A percentile compares a stretch with the other conserved stretches of the same genome.
These are phyloP conservation scores for Odontothrips loti DNA, from an alignment of 2,888 invertebrate genomes.

Conservation along the genomic window DNA sequence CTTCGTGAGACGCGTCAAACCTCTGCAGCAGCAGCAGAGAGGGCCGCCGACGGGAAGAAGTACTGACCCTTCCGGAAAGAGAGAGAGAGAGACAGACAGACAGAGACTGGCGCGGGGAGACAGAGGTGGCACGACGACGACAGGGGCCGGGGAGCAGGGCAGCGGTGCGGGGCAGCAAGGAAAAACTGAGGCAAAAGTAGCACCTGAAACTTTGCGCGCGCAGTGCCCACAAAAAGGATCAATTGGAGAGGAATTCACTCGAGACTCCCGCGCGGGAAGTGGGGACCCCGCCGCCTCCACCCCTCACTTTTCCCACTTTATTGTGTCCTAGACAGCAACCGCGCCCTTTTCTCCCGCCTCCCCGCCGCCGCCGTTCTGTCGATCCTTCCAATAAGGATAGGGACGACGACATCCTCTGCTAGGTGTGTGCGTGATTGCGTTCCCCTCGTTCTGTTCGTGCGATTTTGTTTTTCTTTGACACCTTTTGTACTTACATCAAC, in stretches of 20 bases:
- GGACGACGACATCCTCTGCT: neutral
- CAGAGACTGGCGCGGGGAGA: neutral
- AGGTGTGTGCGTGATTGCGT: no score
- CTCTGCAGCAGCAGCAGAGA: no score
- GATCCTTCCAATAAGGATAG: neutral
- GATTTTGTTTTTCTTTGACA: no score
- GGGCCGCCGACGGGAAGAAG: no score
- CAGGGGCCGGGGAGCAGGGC: neutral
- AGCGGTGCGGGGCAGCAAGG: neutral
- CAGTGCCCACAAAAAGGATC: slow-evolving; percentile 23
- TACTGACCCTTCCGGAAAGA: neutral
- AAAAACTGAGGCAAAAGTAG: slow-evolving; percentile 12
- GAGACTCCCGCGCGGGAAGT: slow-evolving; percentile 2
- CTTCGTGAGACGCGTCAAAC: no score
- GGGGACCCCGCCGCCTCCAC: neutral
- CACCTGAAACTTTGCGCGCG: slow-evolving; percentile 15
- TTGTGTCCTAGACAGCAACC: neutral
- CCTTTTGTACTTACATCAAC: no score
- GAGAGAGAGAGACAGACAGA: neutral
- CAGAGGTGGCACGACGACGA: neutral
- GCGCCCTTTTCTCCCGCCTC: neutral
- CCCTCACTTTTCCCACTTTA: slow-evolving; percentile 20
- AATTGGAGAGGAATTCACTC: slow-evolving; percentile 24
- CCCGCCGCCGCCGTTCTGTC: neutral
- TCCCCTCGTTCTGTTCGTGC: no score